A percentile compares a stretch with the other conserved stretches of the same genome.
Conservation (phyloP, 2,797 vertebrate genomes). For the Anniella stebbinsi region DNA sequence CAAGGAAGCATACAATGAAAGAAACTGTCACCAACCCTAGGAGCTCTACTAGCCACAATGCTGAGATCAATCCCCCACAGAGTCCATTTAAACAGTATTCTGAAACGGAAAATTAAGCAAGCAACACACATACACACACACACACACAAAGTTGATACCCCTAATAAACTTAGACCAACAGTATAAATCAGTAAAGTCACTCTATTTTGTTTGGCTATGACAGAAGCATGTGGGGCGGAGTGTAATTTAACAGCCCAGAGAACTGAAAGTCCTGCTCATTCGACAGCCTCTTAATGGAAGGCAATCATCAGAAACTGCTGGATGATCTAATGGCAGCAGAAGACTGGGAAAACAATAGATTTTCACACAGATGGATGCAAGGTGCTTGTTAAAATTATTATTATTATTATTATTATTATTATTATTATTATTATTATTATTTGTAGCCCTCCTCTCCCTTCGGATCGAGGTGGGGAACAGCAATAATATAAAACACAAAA, state of each 20-base stretch:
- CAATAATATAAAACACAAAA: too few species aligned
- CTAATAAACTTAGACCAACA: constrained; percentile 33
- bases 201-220: constrained; percentile 11
- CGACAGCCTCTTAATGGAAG: constrained; percentile 40
- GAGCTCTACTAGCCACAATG: constrained; percentile 47
- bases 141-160: constrained; percentile 17
- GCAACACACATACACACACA: not conserved
- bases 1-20: constrained; percentile 62
- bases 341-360: constrained; percentile 37
- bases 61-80: constrained; percentile 36
- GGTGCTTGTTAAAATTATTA: too few species aligned
- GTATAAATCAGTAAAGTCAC: constrained; percentile 19
- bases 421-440: too few species aligned
- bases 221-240: constrained; percentile 29
- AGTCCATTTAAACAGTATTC: constrained; percentile 18
- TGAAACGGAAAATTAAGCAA: constrained; percentile 42
- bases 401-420: too few species aligned
- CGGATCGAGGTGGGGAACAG: too few species aligned
- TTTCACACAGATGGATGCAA: constrained; percentile 4
- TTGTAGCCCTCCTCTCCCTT: too few species aligned
- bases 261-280: constrained; percentile 53
- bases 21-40: constrained; percentile 67
- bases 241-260: constrained; percentile 36
- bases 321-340: constrained; percentile 44
- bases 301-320: constrained; percentile 18